Conservation (phyloP, 2,113 vertebrate species). For the Ursus arctos region DNA sequence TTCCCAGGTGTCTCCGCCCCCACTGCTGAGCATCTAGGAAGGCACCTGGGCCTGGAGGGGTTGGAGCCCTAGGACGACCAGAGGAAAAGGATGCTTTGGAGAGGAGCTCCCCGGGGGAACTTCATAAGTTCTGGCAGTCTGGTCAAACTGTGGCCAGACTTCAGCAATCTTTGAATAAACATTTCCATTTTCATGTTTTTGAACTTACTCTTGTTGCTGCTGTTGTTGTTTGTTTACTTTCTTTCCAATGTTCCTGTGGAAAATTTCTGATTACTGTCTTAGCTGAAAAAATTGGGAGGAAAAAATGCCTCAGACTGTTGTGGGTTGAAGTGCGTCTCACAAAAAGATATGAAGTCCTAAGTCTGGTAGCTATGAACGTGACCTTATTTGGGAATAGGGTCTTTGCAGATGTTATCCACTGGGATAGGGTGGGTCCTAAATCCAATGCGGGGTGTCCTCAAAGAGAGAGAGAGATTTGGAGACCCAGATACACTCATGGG, state of each 20-base stretch:
- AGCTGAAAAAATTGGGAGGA: background rate
- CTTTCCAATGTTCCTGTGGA: background rate
- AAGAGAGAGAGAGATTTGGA: background rate
- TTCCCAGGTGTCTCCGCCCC: background rate
- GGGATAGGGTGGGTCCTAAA: background rate
- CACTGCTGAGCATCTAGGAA: background rate
- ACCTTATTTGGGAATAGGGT: background rate
- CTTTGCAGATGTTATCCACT: background rate
- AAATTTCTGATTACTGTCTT: slow-evolving; percentile 14
- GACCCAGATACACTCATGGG: background rate
- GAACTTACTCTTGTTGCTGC: background rate
- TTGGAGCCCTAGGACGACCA: background rate
- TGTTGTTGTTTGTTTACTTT: background rate
- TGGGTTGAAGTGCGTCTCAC: background rate
- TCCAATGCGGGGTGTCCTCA: background rate
- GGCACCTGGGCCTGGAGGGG: background rate
- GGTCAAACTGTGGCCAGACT: background rate
- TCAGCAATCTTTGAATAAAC: background rate
- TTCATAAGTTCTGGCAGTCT: background rate
- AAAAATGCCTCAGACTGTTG: background rate
- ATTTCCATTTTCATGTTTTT: background rate
- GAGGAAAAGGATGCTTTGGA: background rate
- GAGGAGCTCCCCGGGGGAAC: background rate
- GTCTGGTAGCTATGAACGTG: background rate
- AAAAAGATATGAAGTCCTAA: background rate